These are phyloP conservation scores for Myotis vivesi DNA, from an alignment of 2,797 vertebrate species.

Conservation along the genomic window DNA sequence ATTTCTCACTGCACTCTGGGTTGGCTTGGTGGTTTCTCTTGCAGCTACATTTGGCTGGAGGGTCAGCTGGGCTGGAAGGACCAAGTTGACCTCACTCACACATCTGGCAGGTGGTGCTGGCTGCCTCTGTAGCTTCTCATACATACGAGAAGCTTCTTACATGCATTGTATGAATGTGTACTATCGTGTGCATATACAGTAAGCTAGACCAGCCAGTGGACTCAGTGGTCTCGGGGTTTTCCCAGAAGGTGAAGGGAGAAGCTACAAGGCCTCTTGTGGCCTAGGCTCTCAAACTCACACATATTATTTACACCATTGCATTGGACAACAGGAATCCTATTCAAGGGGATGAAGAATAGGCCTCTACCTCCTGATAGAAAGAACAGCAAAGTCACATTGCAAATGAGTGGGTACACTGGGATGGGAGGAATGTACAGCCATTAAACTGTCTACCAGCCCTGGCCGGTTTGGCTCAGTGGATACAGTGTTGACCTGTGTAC, in stretches of 20 bases:
- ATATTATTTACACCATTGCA: background rate
- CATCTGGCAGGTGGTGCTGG: background rate
- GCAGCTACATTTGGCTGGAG: background rate
- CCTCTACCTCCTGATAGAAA: background rate
- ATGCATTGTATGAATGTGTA: rapidly evolving
- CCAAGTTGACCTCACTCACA: background rate
- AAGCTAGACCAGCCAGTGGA: background rate
- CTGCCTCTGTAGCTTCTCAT: background rate
- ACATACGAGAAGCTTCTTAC: background rate
- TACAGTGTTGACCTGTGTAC: no score
- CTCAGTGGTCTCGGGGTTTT: background rate
- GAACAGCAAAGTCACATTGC: background rate
- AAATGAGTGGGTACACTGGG: background rate
- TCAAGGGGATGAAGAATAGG: background rate
- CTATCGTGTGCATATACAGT: background rate
- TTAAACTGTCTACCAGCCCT: background rate
- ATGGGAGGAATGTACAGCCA: background rate
- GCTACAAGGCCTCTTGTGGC: background rate
- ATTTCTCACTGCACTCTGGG: background rate
- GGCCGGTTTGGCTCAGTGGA: no score
- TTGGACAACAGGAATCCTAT: background rate
- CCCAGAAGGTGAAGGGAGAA: background rate
- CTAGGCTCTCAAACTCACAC: background rate
- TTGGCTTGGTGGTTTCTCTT: background rate
- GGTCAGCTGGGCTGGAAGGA: background rate